phyloP scores from a whole-genome alignment of 92 coral and sea anemone genomes.

The Actinostola sp. region DNA sequence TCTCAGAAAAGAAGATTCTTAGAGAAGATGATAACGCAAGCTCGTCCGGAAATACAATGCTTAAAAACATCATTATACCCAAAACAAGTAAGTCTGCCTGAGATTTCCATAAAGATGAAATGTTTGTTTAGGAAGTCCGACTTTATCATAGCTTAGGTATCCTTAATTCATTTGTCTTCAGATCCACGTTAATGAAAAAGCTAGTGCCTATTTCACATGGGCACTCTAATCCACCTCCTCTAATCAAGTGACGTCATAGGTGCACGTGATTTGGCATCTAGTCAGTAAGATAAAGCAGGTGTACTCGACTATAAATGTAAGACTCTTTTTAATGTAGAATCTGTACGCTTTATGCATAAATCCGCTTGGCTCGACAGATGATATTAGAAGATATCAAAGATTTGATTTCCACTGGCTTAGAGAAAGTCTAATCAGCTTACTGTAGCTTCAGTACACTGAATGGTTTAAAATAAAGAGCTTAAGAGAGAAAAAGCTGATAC shows the following conservation, averaged over 20 bases:
- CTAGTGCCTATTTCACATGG: not conserved
- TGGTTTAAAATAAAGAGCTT: slow-evolving; percentile 29
- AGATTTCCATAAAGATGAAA: slow-evolving; percentile 14
- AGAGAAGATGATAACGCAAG: not conserved
- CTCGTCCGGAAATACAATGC: not conserved
- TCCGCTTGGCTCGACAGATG: slow-evolving; percentile 7
- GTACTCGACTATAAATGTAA: slow-evolving; percentile 1
- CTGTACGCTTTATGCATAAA: slow-evolving; percentile 10
- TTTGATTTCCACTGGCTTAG: slow-evolving; percentile 14
- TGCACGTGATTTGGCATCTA: slow-evolving; percentile 8
- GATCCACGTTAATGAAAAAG: not conserved
- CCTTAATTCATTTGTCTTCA: slow-evolving; percentile 15
- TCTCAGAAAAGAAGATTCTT: not conserved
- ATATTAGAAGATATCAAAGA: slow-evolving; percentile 10
- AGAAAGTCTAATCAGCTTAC: slow-evolving; percentile 23
- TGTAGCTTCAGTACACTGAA: not conserved
- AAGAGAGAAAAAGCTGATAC: slow-evolving; percentile 4
- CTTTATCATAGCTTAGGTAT: slow-evolving; percentile 13
- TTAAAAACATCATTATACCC: not conserved
- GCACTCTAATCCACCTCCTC: no score
- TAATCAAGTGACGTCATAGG: slow-evolving; percentile 8
- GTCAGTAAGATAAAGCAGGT: slow-evolving; percentile 13
- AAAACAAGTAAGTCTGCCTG: slow-evolving; percentile 1
- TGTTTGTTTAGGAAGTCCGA: slow-evolving; percentile 20
- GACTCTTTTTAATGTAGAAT: slow-evolving; percentile 12